phyloP scores from a whole-genome alignment of 2,888 invertebrate genomes.

The Leptura quadrifasciata region DNA sequence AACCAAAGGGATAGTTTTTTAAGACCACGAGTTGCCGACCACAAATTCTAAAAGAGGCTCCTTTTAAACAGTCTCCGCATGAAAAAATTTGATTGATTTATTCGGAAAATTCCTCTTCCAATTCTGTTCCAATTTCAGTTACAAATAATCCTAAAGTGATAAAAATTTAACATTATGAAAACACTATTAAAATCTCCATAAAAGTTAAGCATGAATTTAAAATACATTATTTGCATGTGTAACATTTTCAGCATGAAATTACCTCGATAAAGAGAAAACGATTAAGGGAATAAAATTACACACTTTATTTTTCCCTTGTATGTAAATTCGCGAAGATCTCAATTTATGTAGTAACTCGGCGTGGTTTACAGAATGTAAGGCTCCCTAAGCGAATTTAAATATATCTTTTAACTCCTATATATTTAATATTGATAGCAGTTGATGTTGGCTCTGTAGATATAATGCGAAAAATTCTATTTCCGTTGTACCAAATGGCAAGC shows the following conservation, averaged over 20 bases:
- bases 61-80: too few relatives aligned
- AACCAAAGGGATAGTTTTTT: too few relatives aligned
- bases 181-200: too few relatives aligned
- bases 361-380: not conserved
- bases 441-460: conserved; percentile 25
- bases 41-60: too few relatives aligned
- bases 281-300: not conserved
- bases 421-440: conserved; percentile 38
- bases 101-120: too few relatives aligned
- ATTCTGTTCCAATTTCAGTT: too few relatives aligned
- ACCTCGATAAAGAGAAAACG: not conserved
- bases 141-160: too few relatives aligned
- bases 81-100: too few relatives aligned
- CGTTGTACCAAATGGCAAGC: conserved; percentile 58
- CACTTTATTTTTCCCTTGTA: conserved; percentile 8
- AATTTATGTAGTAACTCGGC: conserved; percentile 18
- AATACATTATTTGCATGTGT: not conserved
- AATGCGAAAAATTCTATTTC: conserved; percentile 64
- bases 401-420: conserved; percentile 34
- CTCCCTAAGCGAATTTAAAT: conserved; percentile 32
- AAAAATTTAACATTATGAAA: too few relatives aligned
- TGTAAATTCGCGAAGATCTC: conserved; percentile 6
- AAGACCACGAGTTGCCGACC: too few relatives aligned
- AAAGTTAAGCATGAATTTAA: not conserved
- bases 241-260: not conserved